Conservation (phyloP, 2,888 invertebrate genomes). For the Luperina testacea region DNA sequence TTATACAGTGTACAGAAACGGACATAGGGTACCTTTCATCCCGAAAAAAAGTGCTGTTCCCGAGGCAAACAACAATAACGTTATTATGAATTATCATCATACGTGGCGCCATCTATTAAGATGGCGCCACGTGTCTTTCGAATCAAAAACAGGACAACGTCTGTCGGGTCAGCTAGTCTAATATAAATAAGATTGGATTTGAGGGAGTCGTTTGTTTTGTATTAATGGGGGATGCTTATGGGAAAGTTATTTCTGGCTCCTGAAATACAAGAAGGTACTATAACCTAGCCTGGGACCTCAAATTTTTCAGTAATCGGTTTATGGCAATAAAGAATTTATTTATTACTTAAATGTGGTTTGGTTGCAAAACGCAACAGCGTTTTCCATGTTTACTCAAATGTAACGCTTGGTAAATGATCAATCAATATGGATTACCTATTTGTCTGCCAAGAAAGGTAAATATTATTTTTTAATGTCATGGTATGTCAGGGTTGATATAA, state of each 20-base stretch:
- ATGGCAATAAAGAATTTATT: too few relatives aligned
- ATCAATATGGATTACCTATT: not conserved
- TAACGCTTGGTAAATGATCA: not conserved
- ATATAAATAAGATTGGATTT: conserved; percentile 62
- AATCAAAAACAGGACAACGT: too few relatives aligned
- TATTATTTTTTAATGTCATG: not conserved
- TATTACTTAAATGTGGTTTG: not conserved
- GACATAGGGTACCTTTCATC: too few relatives aligned
- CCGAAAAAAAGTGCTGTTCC: too few relatives aligned
- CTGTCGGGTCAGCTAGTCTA: not conserved
- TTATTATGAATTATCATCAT: too few relatives aligned
- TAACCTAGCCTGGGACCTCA: not conserved
- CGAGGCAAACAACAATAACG: too few relatives aligned
- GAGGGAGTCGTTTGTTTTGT: conserved; percentile 2
- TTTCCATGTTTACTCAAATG: not conserved
- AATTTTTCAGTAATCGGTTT: not conserved
- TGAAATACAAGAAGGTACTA: not conserved
- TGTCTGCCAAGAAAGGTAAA: not conserved
- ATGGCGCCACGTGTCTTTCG: too few relatives aligned
- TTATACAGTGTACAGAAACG: too few relatives aligned
- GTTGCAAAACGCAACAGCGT: not conserved
- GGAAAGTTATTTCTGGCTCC: not conserved
- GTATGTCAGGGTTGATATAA: not conserved
- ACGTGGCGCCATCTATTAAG: too few relatives aligned
- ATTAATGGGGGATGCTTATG: not conserved